phyloP scores from a whole-genome alignment of 1,140 invertebrate genomes.

The Nymphalis io region DNA sequence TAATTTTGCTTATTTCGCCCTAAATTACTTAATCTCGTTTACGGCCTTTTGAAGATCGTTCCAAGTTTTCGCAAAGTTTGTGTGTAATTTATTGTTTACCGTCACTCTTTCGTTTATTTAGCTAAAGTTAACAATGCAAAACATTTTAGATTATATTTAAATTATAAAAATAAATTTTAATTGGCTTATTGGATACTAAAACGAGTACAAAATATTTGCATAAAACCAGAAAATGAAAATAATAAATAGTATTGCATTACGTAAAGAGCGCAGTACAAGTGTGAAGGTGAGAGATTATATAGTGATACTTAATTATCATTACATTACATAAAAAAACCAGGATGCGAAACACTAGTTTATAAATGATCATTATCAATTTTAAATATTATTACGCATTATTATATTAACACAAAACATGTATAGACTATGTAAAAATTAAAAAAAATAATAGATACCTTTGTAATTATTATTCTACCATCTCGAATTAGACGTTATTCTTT shows the following conservation, averaged over 20 bases:
- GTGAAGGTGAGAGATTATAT: too few species aligned
- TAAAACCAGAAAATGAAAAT: too few species aligned
- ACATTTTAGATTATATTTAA: slow-evolving; percentile 40
- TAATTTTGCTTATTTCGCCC: slow-evolving; percentile 76
- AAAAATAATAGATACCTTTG: neutral
- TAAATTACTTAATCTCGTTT: slow-evolving; percentile 79
- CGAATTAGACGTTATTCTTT: slow-evolving; percentile 10
- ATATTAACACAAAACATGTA: neutral
- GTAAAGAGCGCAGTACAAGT: too few species aligned
- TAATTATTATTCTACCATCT: neutral
- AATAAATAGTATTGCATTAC: too few species aligned
- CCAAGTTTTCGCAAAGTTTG: slow-evolving; percentile 74
- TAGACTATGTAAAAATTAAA: neutral
- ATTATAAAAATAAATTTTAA: slow-evolving; percentile 11
- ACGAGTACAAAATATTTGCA: too few species aligned
- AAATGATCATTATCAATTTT: too few species aligned
- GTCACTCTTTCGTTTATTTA: slow-evolving; percentile 71
- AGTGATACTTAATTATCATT: too few species aligned
- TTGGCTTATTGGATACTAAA: neutral
- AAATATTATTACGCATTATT: too few species aligned
- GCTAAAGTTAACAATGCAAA: slow-evolving; percentile 57
- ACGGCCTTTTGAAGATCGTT: slow-evolving; percentile 75
- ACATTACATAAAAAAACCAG: too few species aligned
- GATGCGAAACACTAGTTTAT: too few species aligned
- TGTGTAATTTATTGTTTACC: slow-evolving; percentile 77